Evolutionary conservation across 2,888 invertebrate genomes (phyloP).

Genomic region (Tuberolachnus salignus): DNA sequence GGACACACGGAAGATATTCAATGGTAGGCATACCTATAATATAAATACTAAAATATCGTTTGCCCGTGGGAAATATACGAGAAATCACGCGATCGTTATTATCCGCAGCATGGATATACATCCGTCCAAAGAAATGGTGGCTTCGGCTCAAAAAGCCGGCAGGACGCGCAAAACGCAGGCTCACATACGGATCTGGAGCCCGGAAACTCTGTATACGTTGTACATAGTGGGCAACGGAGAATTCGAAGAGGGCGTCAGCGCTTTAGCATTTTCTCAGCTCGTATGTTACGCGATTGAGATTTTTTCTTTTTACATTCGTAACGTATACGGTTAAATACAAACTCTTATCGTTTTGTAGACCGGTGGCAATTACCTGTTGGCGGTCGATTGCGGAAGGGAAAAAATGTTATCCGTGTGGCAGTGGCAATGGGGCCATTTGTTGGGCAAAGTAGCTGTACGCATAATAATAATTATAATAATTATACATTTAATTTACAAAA

Average conservation of each 20-base stretch:
- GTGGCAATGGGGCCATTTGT: slow-evolving; percentile 91
- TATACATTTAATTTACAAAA: too few relatives aligned
- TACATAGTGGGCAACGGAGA: slow-evolving; percentile 92
- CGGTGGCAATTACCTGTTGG: slow-evolving; percentile 86
- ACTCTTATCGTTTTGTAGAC: slow-evolving; percentile 69
- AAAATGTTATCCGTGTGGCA: slow-evolving; percentile 93
- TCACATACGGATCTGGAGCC: slow-evolving; percentile 91
- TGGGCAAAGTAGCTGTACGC: slow-evolving; percentile 88
- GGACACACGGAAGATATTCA: slow-evolving; percentile 94
- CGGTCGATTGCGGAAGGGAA: slow-evolving; percentile 86
- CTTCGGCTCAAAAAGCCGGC: slow-evolving; percentile 86
- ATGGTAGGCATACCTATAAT: slow-evolving; percentile 75
- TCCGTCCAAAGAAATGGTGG: slow-evolving; percentile 85
- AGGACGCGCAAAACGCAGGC: slow-evolving; percentile 84
- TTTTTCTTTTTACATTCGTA: too few relatives aligned
- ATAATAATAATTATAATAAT: too few relatives aligned
- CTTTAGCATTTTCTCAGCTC: slow-evolving; percentile 87
- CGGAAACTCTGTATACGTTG: slow-evolving; percentile 83
- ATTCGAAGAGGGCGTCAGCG: slow-evolving; percentile 83
- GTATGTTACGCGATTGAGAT: slow-evolving; percentile 66
- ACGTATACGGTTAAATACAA: not conserved
- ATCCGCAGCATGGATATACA: slow-evolving; percentile 80
- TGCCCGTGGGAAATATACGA: too few relatives aligned
- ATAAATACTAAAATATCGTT: too few relatives aligned
- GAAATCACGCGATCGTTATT: too few relatives aligned